Base-by-base conservation (phyloP, 2,113 vertebrate genomes). In the Syngnathus typhle region DNA sequence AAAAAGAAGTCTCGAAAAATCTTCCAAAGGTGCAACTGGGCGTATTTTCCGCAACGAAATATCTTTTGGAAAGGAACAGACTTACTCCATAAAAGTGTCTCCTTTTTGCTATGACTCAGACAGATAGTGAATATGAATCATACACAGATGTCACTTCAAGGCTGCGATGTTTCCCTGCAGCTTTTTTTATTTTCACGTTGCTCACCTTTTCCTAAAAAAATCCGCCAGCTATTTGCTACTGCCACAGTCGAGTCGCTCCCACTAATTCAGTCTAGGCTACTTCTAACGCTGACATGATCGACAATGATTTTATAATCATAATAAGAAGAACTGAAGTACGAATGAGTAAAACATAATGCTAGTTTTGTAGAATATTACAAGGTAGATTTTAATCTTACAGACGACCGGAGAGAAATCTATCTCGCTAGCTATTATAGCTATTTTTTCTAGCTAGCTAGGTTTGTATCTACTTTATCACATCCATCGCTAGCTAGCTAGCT, bases 71-170 rank as follows among this genome's bases (percentile, higher is more conserved):
- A 56, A 32, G 23, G 12, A 58, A 13, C 55, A 36, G 55, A 58
- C 16, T 58, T 36, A 16, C 27, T 36, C 27, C 6, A 16, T 36
- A 62, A 44, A 23, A 62, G 41, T 27, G 38, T 21, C 41, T 44
- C n/a, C 44, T 61, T 21, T 21, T 43, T 43, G 41, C 60, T 15
- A 44, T 62, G 41, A 62, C 60, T 62, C 60, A 62, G 60, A n/a
- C 60, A 43, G n/a, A 62, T 62, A 62, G 60, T 62, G 60, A 62
- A 62, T 62, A 43, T 44, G 60, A 62, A 62, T 62, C 60, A 62
- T 21, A 43, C 21, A 23, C 21, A 62, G 46, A 62, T 62, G 60
- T 62, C 60, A 62, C 60, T 62, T 62, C n/a, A 62, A 44, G 60
- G 60, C 60, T 62, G 41, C 13, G 6, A 62, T 62, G 44, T 44